phyloP scores from a whole-genome alignment of 1,140 invertebrate species.

The Cydia pomonella region DNA sequence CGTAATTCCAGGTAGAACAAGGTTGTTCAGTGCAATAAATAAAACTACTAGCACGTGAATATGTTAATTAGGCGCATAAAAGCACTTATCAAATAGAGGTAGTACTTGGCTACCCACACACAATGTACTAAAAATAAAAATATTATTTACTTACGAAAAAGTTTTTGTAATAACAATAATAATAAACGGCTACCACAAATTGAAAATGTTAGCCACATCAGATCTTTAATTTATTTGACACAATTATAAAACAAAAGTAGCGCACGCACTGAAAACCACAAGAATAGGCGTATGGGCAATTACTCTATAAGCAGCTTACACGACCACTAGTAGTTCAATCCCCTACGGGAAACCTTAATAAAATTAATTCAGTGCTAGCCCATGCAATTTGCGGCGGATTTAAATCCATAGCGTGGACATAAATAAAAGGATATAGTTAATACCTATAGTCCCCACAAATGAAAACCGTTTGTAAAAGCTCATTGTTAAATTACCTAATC shows the following conservation, averaged over 20 bases:
- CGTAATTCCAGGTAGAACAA: background rate
- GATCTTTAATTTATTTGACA: background rate
- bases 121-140: too few species aligned
- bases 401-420: slow-evolving; percentile 19
- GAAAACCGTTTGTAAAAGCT: slow-evolving; percentile 9
- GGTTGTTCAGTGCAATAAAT: background rate
- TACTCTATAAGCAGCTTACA: slow-evolving; percentile 24
- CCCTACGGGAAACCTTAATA: slow-evolving; percentile 26
- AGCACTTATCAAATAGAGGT: background rate
- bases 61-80: slow-evolving; percentile 8
- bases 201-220: background rate
- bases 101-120: too few species aligned
- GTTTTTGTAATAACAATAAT: too few species aligned
- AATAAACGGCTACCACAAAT: too few species aligned
- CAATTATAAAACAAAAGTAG: background rate
- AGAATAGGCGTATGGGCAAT: slow-evolving; percentile 20
- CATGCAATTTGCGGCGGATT: slow-evolving; percentile 17
- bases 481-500: slow-evolving; percentile 15
- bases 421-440: slow-evolving; percentile 15
- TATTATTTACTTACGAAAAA: too few species aligned
- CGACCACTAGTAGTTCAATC: slow-evolving; percentile 1
- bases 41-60: background rate
- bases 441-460: background rate
- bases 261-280: background rate
- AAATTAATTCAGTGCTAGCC: slow-evolving; percentile 26